These are phyloP conservation scores for Holocentrus rufus DNA, from an alignment of 2,797 vertebrate species.

Conservation along the genomic window DNA sequence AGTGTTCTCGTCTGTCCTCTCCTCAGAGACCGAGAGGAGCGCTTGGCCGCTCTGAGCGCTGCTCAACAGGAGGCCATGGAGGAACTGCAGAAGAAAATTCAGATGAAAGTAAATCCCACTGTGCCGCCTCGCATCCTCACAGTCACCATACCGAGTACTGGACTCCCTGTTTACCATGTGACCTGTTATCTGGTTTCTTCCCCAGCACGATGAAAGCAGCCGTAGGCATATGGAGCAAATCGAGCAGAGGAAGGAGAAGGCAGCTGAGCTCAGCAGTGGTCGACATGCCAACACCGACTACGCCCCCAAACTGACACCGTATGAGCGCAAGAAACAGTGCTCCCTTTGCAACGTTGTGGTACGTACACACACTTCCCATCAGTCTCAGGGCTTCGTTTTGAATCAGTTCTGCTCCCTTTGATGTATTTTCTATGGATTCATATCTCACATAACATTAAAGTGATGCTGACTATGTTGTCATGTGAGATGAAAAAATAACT, in stretches of 20 bases:
- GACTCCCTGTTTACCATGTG: slow-evolving; percentile 19
- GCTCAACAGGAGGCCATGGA: slow-evolving; percentile 99
- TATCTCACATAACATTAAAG: background rate
- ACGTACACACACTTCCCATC: slow-evolving; percentile 55
- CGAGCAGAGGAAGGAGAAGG: slow-evolving; percentile 98
- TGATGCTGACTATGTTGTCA: background rate
- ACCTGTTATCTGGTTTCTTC: slow-evolving; percentile 30
- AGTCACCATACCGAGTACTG: background rate
- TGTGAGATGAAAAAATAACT: background rate
- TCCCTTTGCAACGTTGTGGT: slow-evolving; percentile 92
- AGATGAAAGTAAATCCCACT: slow-evolving; percentile 87
- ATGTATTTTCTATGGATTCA: slow-evolving; percentile 3
- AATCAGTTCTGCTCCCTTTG: background rate
- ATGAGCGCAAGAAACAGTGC: slow-evolving; percentile 97
- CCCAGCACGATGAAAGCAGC: slow-evolving; percentile 96
- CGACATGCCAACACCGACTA: slow-evolving; percentile 96
- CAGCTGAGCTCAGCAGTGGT: slow-evolving; percentile 96
- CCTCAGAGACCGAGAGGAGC: slow-evolving; percentile 93
- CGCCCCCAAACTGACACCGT: slow-evolving; percentile 96
- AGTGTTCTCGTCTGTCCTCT: background rate
- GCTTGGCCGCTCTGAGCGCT: slow-evolving; percentile 94
- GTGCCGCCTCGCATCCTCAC: background rate
- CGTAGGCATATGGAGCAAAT: slow-evolving; percentile 99
- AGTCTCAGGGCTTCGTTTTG: background rate
- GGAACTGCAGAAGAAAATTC: slow-evolving; percentile 99